Evolutionary conservation across 1,140 invertebrate genomes (phyloP).

Genomic region (Proales similis): DNA sequence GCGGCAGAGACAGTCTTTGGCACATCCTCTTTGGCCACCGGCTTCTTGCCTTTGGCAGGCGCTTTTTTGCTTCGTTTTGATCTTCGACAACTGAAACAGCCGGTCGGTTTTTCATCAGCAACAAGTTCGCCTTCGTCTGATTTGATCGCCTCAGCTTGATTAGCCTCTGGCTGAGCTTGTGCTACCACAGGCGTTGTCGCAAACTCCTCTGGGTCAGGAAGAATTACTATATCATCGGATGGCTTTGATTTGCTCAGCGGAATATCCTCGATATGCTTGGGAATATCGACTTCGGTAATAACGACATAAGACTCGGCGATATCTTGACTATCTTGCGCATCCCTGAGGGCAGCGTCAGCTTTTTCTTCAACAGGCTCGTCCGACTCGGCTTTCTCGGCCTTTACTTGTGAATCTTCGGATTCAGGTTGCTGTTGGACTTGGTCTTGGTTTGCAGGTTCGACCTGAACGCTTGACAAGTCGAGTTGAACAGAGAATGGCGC

Average conservation of each 20-base stretch:
- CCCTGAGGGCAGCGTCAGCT: neutral
- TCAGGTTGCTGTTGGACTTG: too few relatives aligned
- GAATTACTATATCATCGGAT: neutral
- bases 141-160: neutral
- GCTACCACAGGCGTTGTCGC: constrained; percentile 1
- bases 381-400: too few relatives aligned
- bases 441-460: too few relatives aligned
- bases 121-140: neutral
- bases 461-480: too few relatives aligned
- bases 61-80: neutral
- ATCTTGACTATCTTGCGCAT: neutral
- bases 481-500: too few relatives aligned
- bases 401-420: too few relatives aligned
- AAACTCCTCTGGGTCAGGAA: neutral
- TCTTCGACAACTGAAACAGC: neutral
- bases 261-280: too few relatives aligned
- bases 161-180: neutral
- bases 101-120: neutral
- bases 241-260: neutral
- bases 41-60: constrained; percentile 8
- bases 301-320: neutral
- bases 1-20: too few relatives aligned
- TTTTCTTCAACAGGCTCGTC: too few relatives aligned
- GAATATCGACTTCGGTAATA: neutral
- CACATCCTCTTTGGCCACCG: too few relatives aligned